phyloP scores from a whole-genome alignment of 2,797 vertebrate genomes.

The Sebastes variabilis region DNA sequence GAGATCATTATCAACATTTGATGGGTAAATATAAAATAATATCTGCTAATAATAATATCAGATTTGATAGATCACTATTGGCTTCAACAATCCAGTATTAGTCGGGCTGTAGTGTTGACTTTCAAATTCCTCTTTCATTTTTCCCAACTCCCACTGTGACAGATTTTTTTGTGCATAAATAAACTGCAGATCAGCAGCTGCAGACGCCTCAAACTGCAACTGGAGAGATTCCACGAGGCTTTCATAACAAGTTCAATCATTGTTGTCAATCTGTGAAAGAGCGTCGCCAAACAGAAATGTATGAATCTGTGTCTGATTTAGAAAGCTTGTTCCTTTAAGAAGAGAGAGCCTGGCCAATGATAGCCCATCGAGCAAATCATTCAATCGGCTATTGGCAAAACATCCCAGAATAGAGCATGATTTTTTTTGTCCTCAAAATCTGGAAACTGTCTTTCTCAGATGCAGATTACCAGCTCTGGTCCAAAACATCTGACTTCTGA shows the following conservation, averaged over 20 bases:
- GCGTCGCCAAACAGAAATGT: background rate
- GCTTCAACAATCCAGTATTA: background rate
- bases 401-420: background rate
- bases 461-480: background rate
- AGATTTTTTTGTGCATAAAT: background rate
- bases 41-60: background rate
- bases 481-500: slow-evolving; percentile 12
- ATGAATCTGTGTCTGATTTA: background rate
- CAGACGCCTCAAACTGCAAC: background rate
- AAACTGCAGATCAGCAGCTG: background rate
- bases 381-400: background rate
- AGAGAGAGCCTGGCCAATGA: background rate
- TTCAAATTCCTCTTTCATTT: background rate
- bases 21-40: background rate
- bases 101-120: no score
- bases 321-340: background rate
- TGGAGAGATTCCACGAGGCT: background rate
- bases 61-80: background rate
- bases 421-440: background rate
- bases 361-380: background rate
- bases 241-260: background rate
- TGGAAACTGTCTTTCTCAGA: background rate
- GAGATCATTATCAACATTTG: background rate
- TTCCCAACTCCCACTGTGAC: background rate
- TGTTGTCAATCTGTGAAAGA: background rate